Conservation (phyloP, 2,113 vertebrate genomes). For the Pimephales promelas region DNA sequence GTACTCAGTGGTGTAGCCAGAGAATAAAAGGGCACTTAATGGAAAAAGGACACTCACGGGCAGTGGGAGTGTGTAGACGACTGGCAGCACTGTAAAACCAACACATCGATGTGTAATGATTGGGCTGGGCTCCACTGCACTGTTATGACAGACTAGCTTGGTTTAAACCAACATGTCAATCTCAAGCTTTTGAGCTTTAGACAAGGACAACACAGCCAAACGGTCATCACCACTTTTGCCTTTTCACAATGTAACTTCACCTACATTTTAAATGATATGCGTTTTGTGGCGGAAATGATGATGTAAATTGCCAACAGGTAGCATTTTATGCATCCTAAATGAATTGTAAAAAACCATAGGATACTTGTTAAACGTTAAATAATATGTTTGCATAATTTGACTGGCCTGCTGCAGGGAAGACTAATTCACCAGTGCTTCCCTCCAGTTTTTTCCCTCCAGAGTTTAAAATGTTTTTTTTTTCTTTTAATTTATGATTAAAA, state of each 20-base stretch:
- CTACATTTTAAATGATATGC: too few relatives aligned
- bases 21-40: neutral
- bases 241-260: neutral
- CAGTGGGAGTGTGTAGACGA: neutral
- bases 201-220: neutral
- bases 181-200: neutral
- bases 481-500: too few relatives aligned
- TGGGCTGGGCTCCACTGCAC: neutral
- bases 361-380: too few relatives aligned
- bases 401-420: too few relatives aligned
- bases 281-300: too few relatives aligned
- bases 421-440: too few relatives aligned
- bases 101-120: neutral
- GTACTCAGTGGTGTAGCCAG: neutral
- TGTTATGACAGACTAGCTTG: neutral
- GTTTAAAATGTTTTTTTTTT: too few relatives aligned
- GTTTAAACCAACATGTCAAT: neutral
- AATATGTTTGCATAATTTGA: too few relatives aligned
- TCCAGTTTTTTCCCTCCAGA: too few relatives aligned
- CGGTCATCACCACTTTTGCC: neutral
- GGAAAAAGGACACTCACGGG: constrained; percentile 2
- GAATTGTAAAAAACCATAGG: too few relatives aligned
- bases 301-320: too few relatives aligned
- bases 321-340: too few relatives aligned
- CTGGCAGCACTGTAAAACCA: neutral